These are phyloP conservation scores for Tanytarsus gracilentus DNA, from an alignment of 2,888 invertebrate genomes.

Conservation along the genomic window DNA sequence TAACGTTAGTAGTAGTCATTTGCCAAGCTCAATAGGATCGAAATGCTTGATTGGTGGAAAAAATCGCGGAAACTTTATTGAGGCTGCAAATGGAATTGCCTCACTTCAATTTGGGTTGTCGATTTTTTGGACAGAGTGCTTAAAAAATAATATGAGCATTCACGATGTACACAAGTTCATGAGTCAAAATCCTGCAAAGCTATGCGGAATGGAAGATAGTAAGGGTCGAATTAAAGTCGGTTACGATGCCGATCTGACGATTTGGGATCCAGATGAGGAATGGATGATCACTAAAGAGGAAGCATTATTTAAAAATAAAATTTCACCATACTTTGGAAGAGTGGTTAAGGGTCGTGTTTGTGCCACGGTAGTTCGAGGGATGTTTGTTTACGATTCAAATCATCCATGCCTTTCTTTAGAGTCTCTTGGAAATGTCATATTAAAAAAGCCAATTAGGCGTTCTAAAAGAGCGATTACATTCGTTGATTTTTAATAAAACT, in stretches of 20 bases:
- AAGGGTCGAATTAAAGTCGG: slow-evolving; percentile 56
- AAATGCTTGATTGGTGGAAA: slow-evolving; percentile 44
- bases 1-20: slow-evolving; percentile 60
- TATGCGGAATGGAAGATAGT: slow-evolving; percentile 51
- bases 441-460: slow-evolving; percentile 1
- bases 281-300: slow-evolving; percentile 50
- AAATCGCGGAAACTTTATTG: slow-evolving; percentile 52
- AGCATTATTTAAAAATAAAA: slow-evolving; percentile 61
- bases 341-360: slow-evolving; percentile 53
- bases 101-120: slow-evolving; percentile 63
- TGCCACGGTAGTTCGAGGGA: slow-evolving; percentile 56
- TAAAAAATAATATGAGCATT: slow-evolving; percentile 47
- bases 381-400: slow-evolving; percentile 48
- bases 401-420: slow-evolving; percentile 38
- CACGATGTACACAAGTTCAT: slow-evolving; percentile 51
- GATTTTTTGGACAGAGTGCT: slow-evolving; percentile 58
- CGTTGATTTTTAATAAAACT: background rate
- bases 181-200: slow-evolving; percentile 51
- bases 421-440: slow-evolving; percentile 40
- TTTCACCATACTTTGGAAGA: slow-evolving; percentile 57
- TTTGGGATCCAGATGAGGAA: slow-evolving; percentile 57
- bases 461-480: background rate
- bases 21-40: slow-evolving; percentile 56
- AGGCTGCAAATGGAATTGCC: slow-evolving; percentile 66
- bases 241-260: slow-evolving; percentile 61